Percentiles rank a stretch among this genome's conserved stretches.
Evolutionary conservation across 2,888 invertebrate genomes (phyloP).

Genomic region (Epiblema foenella): DNA sequence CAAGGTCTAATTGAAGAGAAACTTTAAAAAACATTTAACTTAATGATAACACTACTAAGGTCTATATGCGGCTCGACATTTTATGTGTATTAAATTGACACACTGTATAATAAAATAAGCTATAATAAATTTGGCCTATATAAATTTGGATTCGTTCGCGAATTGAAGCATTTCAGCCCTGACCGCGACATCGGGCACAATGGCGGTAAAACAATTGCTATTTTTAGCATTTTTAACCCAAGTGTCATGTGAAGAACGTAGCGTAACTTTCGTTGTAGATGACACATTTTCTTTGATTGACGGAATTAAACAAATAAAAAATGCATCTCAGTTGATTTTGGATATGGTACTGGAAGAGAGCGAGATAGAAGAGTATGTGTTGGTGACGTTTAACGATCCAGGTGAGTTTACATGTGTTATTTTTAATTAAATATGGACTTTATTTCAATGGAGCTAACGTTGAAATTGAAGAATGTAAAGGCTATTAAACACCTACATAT

Average conservation of each 20-base stretch:
- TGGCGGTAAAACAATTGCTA: not conserved
- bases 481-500: not conserved
- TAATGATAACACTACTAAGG: no score
- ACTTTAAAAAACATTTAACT: no score
- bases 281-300: not conserved
- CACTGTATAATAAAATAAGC: not conserved
- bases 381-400: conserved; percentile 61
- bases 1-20: no score
- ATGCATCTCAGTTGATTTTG: conserved; percentile 42
- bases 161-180: not conserved
- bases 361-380: conserved; percentile 53
- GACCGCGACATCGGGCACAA: not conserved
- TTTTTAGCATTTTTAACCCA: not conserved
- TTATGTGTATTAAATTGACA: no score
- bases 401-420: conserved; percentile 50
- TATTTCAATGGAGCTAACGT: not conserved
- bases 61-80: no score
- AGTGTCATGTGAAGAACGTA: not conserved
- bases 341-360: conserved; percentile 45
- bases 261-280: not conserved
- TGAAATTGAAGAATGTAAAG: not conserved
- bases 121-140: not conserved
- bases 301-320: not conserved
- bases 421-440: not conserved
- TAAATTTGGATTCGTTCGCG: not conserved